Evolutionary conservation across 1,140 invertebrate genomes (phyloP).

Genomic region (Zophobas morio): DNA sequence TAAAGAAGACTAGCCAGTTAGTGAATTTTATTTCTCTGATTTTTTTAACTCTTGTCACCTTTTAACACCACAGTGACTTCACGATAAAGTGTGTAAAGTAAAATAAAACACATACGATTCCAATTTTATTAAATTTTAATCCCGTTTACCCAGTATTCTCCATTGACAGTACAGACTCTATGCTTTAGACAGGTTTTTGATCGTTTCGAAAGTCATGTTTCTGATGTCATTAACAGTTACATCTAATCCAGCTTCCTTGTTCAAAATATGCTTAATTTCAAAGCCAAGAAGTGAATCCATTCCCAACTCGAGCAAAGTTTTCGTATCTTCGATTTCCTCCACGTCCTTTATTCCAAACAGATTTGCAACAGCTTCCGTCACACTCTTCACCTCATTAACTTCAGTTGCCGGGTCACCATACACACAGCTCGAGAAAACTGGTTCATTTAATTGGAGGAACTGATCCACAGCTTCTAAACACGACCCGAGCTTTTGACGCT

Average conservation of each 20-base stretch:
- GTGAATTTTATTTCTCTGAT: no score
- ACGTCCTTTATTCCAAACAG: constrained; percentile 91
- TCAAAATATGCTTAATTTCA: constrained; percentile 96
- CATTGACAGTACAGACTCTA: not conserved
- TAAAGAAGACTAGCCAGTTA: no score
- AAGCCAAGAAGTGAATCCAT: constrained; percentile 99
- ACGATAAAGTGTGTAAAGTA: no score
- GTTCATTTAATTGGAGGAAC: constrained; percentile 62
- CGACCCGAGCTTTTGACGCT: no score
- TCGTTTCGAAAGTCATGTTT: constrained; percentile 80
- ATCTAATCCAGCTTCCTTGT: constrained; percentile 91
- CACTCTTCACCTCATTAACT: constrained; percentile 69
- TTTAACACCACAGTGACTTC: no score
- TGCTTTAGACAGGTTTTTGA: constrained; percentile 69
- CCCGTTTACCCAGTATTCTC: no score
- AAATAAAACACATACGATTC: no score
- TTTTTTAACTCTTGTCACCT: no score
- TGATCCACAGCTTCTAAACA: no score
- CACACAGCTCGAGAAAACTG: constrained; percentile 73
- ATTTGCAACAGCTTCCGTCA: constrained; percentile 84
- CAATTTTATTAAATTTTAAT: no score
- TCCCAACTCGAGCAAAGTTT: constrained; percentile 91
- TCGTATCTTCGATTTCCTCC: constrained; percentile 79
- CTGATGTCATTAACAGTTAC: constrained; percentile 92
- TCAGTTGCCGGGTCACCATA: constrained; percentile 66